Base-by-base conservation (phyloP, 2,113 vertebrate species). In the Sminthopsis crassicaudata region DNA sequence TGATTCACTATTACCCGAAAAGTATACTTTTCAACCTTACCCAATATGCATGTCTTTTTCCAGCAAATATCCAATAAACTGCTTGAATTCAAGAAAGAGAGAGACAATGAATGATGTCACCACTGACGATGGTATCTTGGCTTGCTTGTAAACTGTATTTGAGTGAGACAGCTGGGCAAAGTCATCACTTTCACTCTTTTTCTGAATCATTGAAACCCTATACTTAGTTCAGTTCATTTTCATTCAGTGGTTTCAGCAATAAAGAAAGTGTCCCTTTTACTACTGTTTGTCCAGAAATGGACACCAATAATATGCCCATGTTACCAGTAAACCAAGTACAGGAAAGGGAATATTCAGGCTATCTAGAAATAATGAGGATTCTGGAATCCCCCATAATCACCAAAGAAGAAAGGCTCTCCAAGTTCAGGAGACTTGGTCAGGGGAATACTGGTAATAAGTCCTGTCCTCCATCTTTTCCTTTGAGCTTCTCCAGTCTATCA, bases 31-130 rank as follows among this genome's bases (percentile, higher is more conserved):
- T 8, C 67, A 42, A 23, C 19, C 19, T 23, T 23, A 7, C 19
- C 16, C 16, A 84, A 84, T 16, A n/a, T 19, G 42, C 5, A 42
- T 42, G n/a, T 42, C n/a, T 42, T 26, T 84, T 42, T 42, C 67
- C n/a, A 84, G n/a, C 30, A 30, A 30, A 57, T 30, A 57, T 24
- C 10, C 1, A 2, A 67, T 60, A 95, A 95, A 96, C 53, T 92
- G 53, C 95, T 97, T 84, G 54, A 57, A 96, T 60, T 91, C 53
- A 55, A 96, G n/a, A 55, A 93, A 94, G 19, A 95, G 91, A 96
- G 93, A n/a, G 16, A 30, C 60, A 67, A 67, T 5, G 12, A 67
- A 67, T 5, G 12, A 67, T 14, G 36, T 67, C 60, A 36, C 60
- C 60, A 36, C 30, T 1, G 30, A 30, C n/a, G 60, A 67, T 14